Base-by-base conservation (phyloP, 2,888 invertebrate species). In the Lissocephala sabroskyi region DNA sequence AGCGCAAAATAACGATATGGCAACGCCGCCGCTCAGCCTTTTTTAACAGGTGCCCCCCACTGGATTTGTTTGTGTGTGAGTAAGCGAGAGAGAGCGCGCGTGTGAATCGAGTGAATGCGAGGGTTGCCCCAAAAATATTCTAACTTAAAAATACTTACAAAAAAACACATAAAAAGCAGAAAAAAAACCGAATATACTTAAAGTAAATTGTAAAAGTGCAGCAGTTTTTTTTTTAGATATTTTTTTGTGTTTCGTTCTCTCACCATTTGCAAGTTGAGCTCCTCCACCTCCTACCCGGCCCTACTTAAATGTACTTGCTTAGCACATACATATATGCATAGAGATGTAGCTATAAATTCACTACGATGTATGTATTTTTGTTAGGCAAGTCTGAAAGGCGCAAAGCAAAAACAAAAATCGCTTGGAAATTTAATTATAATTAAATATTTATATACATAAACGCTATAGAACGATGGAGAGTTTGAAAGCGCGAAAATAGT, bases 371-470 rank as follows among this genome's bases (percentile, higher is more conserved):
- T 67, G 64, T 47, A 65, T 65, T 67, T 43, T 52, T 49, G 50
- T 60, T 64, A 53, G 55, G 55, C 52, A 49, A 55, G 74, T 65
- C 77, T 70, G 57, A 59, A 73, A 57, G 70, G 70, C 70, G 52
- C 13, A 52, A 55, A 42, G 70, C 70, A 49, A 13, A 52, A 55
- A 42, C 41, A 54, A 45, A 45, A 39, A 30, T 30, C 23, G 41
- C 53, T 52, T 52, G 23, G 41, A 45, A 48, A 29, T 5, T 39
- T 18, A 28, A 17, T 33, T 17, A 41, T 32, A n/a, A 55, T 44
- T 32, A 41, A 28, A 54, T 58, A 58, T 50, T 54, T 59, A 58
- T 54, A 55, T 33, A 19, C 35, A 41, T 45, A 44, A 55, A 33
- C n/a, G n/a, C n/a, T n/a, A n/a, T n/a, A n/a, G n/a, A n/a, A n/a